Percentiles rank a stretch among this genome's conserved stretches.
Conservation (phyloP, 2,113 vertebrate genomes). For the Limanda limanda region DNA sequence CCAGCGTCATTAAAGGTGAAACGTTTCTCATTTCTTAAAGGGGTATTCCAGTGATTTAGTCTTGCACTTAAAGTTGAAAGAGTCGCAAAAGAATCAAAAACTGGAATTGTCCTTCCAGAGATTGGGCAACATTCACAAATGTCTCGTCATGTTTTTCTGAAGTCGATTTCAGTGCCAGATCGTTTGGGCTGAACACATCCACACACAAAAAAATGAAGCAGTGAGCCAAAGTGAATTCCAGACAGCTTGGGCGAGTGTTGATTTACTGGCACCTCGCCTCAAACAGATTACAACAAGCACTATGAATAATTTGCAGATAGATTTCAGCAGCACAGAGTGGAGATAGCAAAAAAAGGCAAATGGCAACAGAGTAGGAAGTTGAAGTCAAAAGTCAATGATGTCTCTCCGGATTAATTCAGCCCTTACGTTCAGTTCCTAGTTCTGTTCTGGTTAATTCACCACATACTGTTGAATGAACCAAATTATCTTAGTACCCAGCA, state of each 20-base stretch:
- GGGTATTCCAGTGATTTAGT: neutral
- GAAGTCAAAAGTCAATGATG: neutral
- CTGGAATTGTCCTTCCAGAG: neutral
- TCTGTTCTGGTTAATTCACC: neutral
- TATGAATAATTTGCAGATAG: slow-evolving; percentile 25
- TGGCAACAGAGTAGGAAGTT: slow-evolving; percentile 20
- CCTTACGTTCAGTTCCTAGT: slow-evolving; percentile 54
- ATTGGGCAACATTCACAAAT: neutral
- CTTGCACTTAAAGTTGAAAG: neutral
- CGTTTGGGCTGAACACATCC: neutral
- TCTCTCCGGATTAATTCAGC: slow-evolving; percentile 53
- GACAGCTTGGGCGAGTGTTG: slow-evolving; percentile 1
- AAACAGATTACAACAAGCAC: slow-evolving; percentile 17
- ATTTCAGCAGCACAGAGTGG: neutral
- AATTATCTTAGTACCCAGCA: too few species aligned
- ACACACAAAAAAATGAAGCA: neutral
- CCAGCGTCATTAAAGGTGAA: neutral
- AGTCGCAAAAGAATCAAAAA: neutral
- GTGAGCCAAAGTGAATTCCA: slow-evolving; percentile 22
- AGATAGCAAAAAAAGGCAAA: slow-evolving; percentile 10
- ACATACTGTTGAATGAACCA: too few species aligned
- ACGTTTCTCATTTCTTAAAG: neutral
- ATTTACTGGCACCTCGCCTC: slow-evolving; percentile 15
- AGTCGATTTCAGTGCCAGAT: neutral
- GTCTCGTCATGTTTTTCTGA: neutral